Evolutionary conservation across 2,888 invertebrate species (phyloP).

Genomic region (Oasisia sp.): DNA sequence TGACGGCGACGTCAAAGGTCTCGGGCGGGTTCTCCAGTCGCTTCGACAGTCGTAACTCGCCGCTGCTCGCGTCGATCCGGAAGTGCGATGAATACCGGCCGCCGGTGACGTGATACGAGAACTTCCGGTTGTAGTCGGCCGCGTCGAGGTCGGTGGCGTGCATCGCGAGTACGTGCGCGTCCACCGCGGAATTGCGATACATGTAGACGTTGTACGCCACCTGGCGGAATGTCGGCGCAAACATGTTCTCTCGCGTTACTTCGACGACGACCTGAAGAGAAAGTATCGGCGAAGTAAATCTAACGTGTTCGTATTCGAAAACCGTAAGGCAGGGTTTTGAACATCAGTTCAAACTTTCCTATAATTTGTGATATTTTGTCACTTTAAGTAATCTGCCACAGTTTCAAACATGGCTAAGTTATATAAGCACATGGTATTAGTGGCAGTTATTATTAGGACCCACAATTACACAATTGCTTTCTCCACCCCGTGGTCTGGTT

Average conservation of each 20-base stretch:
- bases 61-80: not conserved
- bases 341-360: no score
- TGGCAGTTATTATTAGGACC: no score
- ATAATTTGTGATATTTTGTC: no score
- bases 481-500: no score
- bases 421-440: no score
- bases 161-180: not conserved
- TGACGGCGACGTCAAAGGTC: not conserved
- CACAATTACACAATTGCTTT: no score
- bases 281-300: not conserved
- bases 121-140: slow-evolving; percentile 18
- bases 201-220: slow-evolving; percentile 4
- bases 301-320: not conserved
- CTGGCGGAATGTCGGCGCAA: slow-evolving; percentile 2
- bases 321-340: no score
- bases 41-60: not conserved
- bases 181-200: not conserved
- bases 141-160: slow-evolving; percentile 9
- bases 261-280: not conserved
- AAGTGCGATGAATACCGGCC: slow-evolving; percentile 7
- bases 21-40: not conserved
- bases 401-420: no score
- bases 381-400: no score
- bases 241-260: not conserved
- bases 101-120: not conserved